Conservation (phyloP, 2,113 vertebrate genomes). For the Spea bombifrons region DNA sequence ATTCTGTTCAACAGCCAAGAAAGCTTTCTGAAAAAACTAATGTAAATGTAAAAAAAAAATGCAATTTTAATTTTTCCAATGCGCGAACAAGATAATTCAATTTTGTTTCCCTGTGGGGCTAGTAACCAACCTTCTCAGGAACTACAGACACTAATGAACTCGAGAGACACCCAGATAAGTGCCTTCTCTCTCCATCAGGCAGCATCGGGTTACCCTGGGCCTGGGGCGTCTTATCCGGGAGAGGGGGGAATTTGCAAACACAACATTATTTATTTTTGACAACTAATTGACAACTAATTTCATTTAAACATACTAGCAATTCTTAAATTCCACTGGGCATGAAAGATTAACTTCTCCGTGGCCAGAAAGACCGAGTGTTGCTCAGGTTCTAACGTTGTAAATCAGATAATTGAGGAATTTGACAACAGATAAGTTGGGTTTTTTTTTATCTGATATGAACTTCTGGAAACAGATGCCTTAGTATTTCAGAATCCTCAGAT, state of each 20-base stretch:
- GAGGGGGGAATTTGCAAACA: conserved; percentile 24
- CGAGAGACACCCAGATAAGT: conserved; percentile 34
- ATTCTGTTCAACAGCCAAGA: conserved; percentile 7
- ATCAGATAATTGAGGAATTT: too few species aligned
- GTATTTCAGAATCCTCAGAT: too few species aligned
- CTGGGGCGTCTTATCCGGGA: conserved; percentile 15
- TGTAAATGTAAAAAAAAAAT: conserved; percentile 11
- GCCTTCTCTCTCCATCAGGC: conserved; percentile 20
- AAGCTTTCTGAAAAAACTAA: conserved; percentile 38
- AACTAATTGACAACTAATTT: conserved; percentile 29
- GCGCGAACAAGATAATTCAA: conserved; percentile 33
- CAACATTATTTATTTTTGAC: conserved; percentile 47
- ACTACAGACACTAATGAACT: conserved; percentile 39
- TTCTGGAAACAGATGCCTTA: too few species aligned
- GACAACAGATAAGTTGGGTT: too few species aligned
- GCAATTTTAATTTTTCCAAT: conserved; percentile 36
- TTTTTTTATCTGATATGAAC: too few species aligned
- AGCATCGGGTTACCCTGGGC: conserved; percentile 33
- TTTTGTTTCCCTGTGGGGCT: conserved; percentile 24
- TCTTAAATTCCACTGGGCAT: conserved; percentile 2
- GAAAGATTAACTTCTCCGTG: neutral
- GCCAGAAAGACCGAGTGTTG: neutral
- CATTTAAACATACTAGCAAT: conserved; percentile 35
- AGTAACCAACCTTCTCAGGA: conserved; percentile 41
- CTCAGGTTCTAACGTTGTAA: too few species aligned